phyloP scores from a whole-genome alignment of 2,797 vertebrate genomes.

The Apogon talboti region DNA sequence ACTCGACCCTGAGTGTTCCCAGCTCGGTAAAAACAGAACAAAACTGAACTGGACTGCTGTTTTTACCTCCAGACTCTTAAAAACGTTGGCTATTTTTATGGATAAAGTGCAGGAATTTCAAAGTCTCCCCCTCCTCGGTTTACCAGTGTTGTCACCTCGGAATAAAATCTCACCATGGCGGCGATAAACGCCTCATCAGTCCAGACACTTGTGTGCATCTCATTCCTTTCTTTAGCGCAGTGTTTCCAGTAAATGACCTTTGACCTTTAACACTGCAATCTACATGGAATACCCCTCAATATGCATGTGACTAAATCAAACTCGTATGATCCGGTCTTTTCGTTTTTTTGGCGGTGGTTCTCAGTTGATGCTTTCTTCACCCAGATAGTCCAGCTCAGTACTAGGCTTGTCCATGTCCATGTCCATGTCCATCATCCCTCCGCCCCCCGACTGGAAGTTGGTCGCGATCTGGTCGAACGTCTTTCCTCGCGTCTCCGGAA shows the following conservation, averaged over 20 bases:
- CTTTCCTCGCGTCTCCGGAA: constrained; percentile 91
- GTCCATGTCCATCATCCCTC: constrained; percentile 85
- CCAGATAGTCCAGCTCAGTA: constrained; percentile 90
- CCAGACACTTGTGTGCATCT: constrained; percentile 24
- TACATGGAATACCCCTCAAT: constrained; percentile 47
- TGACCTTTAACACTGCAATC: constrained; percentile 56
- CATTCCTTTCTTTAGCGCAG: constrained; percentile 36
- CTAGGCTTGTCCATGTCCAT: constrained; percentile 83
- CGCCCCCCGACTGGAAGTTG: constrained; percentile 79
- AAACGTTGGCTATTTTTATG: constrained; percentile 59
- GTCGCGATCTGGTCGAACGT: constrained; percentile 92
- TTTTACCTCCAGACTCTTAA: constrained; percentile 29
- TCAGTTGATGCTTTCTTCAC: constrained; percentile 80
- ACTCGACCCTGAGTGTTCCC: constrained; percentile 29
- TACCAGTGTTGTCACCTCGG: constrained; percentile 42
- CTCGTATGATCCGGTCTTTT: not conserved
- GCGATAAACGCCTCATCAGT: constrained; percentile 44
- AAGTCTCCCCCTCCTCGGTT: constrained; percentile 54
- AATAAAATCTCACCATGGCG: constrained; percentile 42
- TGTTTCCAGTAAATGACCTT: constrained; percentile 39
- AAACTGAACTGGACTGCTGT: constrained; percentile 5
- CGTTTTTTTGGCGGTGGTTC: not conserved
- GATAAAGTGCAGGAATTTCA: constrained; percentile 83
- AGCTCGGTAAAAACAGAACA: constrained; percentile 16
- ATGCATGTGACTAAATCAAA: constrained; percentile 47